Evolutionary conservation across 1,140 invertebrate genomes (phyloP), one percentile per base, ranked within the genome.

Genomic region (Odontomachus brunneus): DNA sequence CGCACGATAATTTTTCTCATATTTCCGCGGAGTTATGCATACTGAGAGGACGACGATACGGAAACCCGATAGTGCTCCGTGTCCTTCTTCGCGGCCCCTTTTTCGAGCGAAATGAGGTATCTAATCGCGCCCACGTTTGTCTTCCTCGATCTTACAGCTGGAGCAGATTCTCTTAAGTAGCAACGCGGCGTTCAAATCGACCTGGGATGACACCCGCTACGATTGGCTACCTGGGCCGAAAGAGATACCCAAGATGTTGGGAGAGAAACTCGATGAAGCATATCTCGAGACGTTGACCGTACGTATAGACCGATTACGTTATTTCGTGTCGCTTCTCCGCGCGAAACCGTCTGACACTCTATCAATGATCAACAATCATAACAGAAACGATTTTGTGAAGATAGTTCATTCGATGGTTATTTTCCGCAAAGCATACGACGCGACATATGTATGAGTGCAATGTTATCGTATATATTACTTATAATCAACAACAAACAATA

Each of bases 231-330:
- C 95, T 2, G 89, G 84, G 3, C 66, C 62, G 17, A 75, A 90
- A 9, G 84, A 94, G 57, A 95, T 95, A 78, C 95, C 94, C 15
- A 96, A 95, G 89, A 87, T 93, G 24, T 90, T 95, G 38, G 94
- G 93, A 49, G 93, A 94, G 78, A 76, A 89, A 15, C 86, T 95
- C 14, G 67, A 91, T 2, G 62, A 85, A n/a, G 90, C 92, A 14
- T 92, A 94, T 88, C 92, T 95, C 11, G 81, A 94, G 22, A 92
- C 83, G 44, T 85, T 95, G 73, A 90, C 94, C 84, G 94, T 95
- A 91, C 91, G 91, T 90, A 12, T 24, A 33, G 7, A 24, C 24
- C 2, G 86, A 84, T 57, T 2, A 44, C 53, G 24, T 69, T 71
- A 22, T 66, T 71, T 83, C 33, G 69, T 29, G 17, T 29, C 19